These are phyloP conservation scores for Enteromius mattozi DNA, from an alignment of 2,797 vertebrate species.

Conservation along the genomic window DNA sequence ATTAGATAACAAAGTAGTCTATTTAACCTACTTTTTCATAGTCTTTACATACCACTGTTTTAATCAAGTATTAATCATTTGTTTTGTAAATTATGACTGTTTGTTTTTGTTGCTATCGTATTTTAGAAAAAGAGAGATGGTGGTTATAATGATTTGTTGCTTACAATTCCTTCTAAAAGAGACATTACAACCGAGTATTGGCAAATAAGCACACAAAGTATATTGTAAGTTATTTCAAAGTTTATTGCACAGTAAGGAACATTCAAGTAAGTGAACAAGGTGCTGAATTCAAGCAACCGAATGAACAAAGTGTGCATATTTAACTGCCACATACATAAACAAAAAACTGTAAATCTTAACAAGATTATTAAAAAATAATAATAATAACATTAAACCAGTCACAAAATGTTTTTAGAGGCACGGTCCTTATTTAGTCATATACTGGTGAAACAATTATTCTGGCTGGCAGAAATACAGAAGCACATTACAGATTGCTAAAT, in stretches of 20 bases:
- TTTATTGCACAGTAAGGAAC: slow-evolving; percentile 17
- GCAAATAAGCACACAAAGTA: slow-evolving; percentile 1
- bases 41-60: not conserved
- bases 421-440: not conserved
- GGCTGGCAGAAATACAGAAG: not conserved
- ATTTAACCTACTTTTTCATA: not conserved
- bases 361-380: not conserved
- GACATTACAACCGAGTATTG: not conserved
- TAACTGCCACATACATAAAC: not conserved
- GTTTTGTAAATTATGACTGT: not conserved
- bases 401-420: not conserved
- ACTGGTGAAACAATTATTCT: not conserved
- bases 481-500: not conserved
- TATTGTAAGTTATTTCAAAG: not conserved
- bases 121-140: not conserved
- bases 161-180: not conserved
- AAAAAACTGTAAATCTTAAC: not conserved
- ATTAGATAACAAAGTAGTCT: not conserved
- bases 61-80: not conserved
- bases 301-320: not conserved
- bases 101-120: not conserved
- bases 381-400: not conserved
- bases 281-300: not conserved
- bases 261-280: not conserved
- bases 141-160: not conserved